These are phyloP conservation scores for Hystrix cristata DNA, from an alignment of 2,113 vertebrate genomes.

Conservation along the genomic window DNA sequence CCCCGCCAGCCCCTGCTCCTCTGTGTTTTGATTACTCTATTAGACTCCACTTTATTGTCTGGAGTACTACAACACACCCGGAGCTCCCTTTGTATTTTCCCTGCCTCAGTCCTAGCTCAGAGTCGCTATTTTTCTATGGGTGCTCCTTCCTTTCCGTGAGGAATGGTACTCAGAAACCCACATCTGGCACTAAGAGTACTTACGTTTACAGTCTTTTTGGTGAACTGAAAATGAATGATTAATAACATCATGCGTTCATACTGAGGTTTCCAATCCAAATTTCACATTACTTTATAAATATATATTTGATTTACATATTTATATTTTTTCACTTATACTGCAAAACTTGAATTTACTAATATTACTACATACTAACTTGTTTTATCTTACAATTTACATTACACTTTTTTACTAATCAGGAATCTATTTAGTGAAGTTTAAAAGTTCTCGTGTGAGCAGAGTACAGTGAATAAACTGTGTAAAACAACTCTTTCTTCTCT, in stretches of 20 bases:
- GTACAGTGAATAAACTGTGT: neutral
- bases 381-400: slow-evolving; percentile 1
- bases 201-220: neutral
- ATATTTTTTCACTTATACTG: neutral
- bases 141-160: neutral
- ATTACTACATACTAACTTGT: neutral
- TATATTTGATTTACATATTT: slow-evolving; percentile 17
- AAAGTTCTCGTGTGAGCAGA: neutral
- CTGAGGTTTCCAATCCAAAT: neutral
- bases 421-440: neutral
- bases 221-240: neutral
- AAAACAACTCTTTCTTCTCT: neutral
- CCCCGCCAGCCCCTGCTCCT: neutral
- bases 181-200: neutral
- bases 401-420: neutral
- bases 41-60: neutral
- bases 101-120: neutral
- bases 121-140: neutral
- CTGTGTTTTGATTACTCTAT: neutral
- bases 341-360: slow-evolving; percentile 21
- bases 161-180: neutral
- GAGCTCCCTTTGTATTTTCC: neutral
- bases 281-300: neutral
- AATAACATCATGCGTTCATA: neutral
- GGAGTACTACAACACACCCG: neutral